Conservation (phyloP, 2,888 invertebrate genomes). For the Nudaria mundana region DNA sequence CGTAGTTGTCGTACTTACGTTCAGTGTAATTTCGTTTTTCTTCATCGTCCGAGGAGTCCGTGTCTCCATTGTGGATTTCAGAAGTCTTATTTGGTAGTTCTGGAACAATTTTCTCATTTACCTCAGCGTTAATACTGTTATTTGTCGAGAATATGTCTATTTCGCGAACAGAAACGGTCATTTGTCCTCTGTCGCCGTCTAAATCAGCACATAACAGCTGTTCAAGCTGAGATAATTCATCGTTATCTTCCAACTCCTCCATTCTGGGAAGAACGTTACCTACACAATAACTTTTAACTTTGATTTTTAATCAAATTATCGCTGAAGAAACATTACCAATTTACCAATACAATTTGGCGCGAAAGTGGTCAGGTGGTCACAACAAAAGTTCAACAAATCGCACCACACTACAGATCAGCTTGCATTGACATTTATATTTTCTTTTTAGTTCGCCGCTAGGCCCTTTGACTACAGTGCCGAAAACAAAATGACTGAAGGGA, state of each 20-base stretch:
- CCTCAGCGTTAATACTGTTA: conserved; percentile 22
- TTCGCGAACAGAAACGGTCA: conserved; percentile 38
- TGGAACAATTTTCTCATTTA: conserved; percentile 16
- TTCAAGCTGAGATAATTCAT: conserved; percentile 70
- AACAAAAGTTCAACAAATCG: too few species aligned
- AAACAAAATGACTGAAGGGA: too few species aligned
- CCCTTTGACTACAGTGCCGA: too few species aligned
- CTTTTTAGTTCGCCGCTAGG: too few species aligned
- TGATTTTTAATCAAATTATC: too few species aligned
- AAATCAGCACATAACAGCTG: conserved; percentile 67
- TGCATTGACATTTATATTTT: too few species aligned
- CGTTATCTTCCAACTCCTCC: conserved; percentile 47
- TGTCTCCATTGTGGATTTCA: conserved; percentile 80
- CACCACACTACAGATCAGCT: too few species aligned
- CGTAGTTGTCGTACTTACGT: conserved; percentile 86
- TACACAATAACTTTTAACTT: too few species aligned
- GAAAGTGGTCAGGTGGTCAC: too few species aligned
- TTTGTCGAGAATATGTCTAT: conserved; percentile 58
- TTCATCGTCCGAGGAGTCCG: conserved; percentile 92
- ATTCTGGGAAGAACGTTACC: neutral
- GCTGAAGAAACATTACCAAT: too few species aligned
- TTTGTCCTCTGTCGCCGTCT: conserved; percentile 29
- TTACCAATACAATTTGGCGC: too few species aligned
- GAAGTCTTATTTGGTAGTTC: conserved; percentile 35
- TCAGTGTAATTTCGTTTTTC: conserved; percentile 87